These are phyloP conservation scores for Cyanoderma ruficeps DNA, from an alignment of 2,113 vertebrate species.

Conservation along the genomic window DNA sequence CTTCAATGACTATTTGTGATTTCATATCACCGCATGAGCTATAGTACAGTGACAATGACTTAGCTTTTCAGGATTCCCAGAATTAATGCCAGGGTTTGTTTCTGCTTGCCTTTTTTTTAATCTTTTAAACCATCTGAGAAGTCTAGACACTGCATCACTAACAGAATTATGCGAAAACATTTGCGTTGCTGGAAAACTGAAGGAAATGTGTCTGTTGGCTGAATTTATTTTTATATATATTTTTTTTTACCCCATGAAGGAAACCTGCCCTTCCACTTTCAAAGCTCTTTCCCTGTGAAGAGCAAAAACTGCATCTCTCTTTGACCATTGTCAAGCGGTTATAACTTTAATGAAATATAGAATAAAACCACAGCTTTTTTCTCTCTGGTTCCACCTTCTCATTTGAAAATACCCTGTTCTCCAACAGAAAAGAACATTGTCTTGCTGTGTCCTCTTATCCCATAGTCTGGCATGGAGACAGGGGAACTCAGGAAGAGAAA, in stretches of 20 bases:
- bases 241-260: background rate
- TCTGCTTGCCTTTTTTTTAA: background rate
- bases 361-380: slow-evolving; percentile 19
- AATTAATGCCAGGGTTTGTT: slow-evolving; percentile 53
- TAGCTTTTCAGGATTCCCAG: slow-evolving; percentile 56
- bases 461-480: background rate
- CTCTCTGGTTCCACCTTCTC: slow-evolving; percentile 28
- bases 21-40: background rate
- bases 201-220: slow-evolving; percentile 36
- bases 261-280: background rate
- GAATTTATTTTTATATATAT: background rate
- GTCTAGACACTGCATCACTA: slow-evolving; percentile 75
- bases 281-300: background rate
- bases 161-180: slow-evolving; percentile 49
- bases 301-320: background rate
- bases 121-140: slow-evolving; percentile 58
- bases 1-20: background rate
- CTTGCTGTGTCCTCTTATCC: slow-evolving; percentile 28
- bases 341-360: background rate
- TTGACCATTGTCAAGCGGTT: background rate
- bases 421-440: background rate
- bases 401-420: slow-evolving; percentile 6
- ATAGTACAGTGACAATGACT: slow-evolving; percentile 11
- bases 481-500: slow-evolving; percentile 11
- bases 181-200: slow-evolving; percentile 30